Evolutionary conservation across 1,140 invertebrate species (phyloP), one percentile per base, ranked within the genome.

Genomic region (Drosophila nigrodunni): DNA sequence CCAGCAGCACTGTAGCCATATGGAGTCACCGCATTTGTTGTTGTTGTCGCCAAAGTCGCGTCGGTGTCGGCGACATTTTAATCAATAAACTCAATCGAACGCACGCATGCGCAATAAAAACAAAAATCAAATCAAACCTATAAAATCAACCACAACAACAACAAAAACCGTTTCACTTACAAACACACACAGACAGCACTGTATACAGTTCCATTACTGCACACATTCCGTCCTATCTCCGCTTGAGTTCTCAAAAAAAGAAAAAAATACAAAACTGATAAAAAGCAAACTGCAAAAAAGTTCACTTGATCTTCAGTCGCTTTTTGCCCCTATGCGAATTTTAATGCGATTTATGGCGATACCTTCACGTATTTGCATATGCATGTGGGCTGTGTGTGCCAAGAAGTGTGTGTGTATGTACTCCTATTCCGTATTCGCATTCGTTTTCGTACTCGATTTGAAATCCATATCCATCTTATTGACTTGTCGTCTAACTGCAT

Each of bases 31-130:
- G 7, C 37, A 39, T 9, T 39, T 10, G 37, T 34, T 41, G 49
- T 13, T 55, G 49, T 62, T 69, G 66, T 74, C 68, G 52, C 58
- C 76, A 71, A 30, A 58, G 60, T 61, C 47, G 46, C 76, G 68
- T 70, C 83, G 83, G 80, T 72, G 71, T 64, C 75, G 75, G 78
- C 86, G 74, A 89, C 89, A 82, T 89, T 91, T 91, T 91, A 91
- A 91, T 91, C 89, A 91, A 91, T 81, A 91, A 85, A 91, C 81
- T 89, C 75, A 91, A 92, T 92, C 90, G 90, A 91, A 88, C 83
- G 86, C 90, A 92, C 90, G 90, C 90, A 92, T 91, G 90, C 90
- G 86, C 90, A 86, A 92, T 91, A 91, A 92, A 91, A 91, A 81
- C 74, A 82, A 76, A 85, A 89, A 78, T 74, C 74, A 87, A 87